Conservation (phyloP, 2,797 vertebrate species). For the Falco rusticolus region DNA sequence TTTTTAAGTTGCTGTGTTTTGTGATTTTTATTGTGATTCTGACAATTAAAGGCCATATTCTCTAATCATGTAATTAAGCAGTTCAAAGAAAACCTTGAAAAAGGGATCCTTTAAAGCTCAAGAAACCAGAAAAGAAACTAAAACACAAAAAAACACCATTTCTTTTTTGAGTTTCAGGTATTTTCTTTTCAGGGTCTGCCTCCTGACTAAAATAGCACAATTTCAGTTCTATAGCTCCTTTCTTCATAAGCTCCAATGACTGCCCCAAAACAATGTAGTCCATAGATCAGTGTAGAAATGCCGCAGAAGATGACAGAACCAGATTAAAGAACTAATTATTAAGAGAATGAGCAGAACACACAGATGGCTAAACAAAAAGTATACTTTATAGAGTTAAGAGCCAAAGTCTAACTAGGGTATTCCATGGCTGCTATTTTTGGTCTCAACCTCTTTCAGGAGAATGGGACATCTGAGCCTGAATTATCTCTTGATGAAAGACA, state of each 20-base stretch:
- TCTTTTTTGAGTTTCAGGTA: neutral
- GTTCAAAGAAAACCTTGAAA: neutral
- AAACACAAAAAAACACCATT: neutral
- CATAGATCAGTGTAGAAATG: neutral
- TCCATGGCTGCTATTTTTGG: neutral
- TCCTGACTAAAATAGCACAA: neutral
- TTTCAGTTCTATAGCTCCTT: neutral
- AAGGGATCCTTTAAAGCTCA: neutral
- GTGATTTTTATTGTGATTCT: neutral
- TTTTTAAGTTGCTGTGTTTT: neutral
- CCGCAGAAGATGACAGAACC: neutral
- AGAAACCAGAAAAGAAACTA: neutral
- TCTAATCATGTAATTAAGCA: neutral
- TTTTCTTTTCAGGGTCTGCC: neutral
- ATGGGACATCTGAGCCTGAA: neutral
- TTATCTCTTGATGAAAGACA: neutral
- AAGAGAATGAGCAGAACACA: neutral
- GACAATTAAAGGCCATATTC: neutral
- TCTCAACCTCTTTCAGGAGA: neutral
- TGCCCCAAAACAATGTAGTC: neutral
- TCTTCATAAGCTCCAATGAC: neutral
- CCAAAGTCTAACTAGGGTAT: neutral
- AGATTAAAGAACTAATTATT: neutral
- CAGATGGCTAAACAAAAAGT: neutral
- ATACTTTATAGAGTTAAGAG: neutral